These are phyloP conservation scores for Brassicogethes aeneus DNA, from an alignment of 2,888 invertebrate genomes.

Conservation along the genomic window DNA sequence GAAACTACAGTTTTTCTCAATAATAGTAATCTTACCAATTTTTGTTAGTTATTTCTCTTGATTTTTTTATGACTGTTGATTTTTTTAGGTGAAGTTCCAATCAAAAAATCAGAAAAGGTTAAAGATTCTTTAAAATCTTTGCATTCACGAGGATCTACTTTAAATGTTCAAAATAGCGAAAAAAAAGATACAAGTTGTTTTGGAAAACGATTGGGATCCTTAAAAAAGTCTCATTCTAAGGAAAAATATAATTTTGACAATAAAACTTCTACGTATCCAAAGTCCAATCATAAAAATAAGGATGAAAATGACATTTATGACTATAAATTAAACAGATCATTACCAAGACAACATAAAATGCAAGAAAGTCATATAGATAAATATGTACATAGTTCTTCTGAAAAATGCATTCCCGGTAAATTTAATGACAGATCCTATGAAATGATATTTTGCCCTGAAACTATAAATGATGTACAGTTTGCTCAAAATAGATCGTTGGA, in stretches of 20 bases:
- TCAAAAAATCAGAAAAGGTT: constrained; percentile 23
- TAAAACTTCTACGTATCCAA: constrained; percentile 32
- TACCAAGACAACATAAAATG: constrained; percentile 34
- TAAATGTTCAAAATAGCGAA: constrained; percentile 7
- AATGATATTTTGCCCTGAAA: constrained; percentile 38
- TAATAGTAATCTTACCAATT: no score
- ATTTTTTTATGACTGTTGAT: constrained; percentile 1
- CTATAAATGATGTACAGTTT: constrained; percentile 34
- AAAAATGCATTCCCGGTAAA: constrained; percentile 15
- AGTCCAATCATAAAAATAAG: constrained; percentile 18
- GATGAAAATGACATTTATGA: constrained; percentile 11
- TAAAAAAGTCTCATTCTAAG: constrained; percentile 30
- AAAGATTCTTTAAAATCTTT: constrained; percentile 10
- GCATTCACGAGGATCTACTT: constrained; percentile 24
- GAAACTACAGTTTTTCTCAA: no score
- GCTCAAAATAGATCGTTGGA: constrained; percentile 35
- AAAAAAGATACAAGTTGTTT: constrained; percentile 29
- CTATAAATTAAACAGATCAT: constrained; percentile 31
- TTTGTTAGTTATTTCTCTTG: no score
- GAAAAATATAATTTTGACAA: constrained; percentile 22
- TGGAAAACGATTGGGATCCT: constrained; percentile 35
- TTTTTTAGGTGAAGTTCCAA: constrained; percentile 33
- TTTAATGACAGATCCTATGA: constrained; percentile 32
- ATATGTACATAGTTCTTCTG: constrained; percentile 12
- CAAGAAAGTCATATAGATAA: constrained; percentile 16